Conservation (phyloP, 2,888 invertebrate species). For the Didymodactylos carnosus region DNA sequence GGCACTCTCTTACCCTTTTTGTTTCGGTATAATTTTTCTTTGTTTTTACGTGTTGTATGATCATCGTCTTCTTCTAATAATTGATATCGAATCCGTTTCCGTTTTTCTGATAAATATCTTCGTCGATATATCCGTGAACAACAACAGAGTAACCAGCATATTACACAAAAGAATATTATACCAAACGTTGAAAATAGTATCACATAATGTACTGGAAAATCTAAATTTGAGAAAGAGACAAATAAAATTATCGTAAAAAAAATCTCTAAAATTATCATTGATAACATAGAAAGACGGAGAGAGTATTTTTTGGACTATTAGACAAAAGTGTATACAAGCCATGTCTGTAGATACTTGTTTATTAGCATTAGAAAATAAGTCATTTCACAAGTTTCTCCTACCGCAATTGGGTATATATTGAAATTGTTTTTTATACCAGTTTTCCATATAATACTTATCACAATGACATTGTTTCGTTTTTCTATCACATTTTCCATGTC, state of each 20-base stretch:
- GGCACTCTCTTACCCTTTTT: no score
- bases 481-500: slow-evolving; percentile 7
- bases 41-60: no score
- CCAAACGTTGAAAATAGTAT: not conserved
- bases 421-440: slow-evolving; percentile 1
- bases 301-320: no score
- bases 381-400: no score
- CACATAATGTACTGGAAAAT: not conserved
- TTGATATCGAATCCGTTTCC: not conserved
- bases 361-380: no score
- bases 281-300: no score
- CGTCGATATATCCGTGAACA: not conserved
- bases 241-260: no score
- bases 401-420: slow-evolving; percentile 7
- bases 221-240: not conserved
- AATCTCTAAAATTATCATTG: no score
- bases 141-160: not conserved
- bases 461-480: slow-evolving; percentile 9
- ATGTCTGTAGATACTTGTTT: no score
- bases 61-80: not conserved
- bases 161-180: not conserved
- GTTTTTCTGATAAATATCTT: not conserved
- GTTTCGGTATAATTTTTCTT: no score
- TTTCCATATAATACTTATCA: slow-evolving; percentile 11
- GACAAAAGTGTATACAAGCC: no score